Base-by-base conservation (phyloP, 2,113 vertebrate species). In the Acrocephalus kingi region DNA sequence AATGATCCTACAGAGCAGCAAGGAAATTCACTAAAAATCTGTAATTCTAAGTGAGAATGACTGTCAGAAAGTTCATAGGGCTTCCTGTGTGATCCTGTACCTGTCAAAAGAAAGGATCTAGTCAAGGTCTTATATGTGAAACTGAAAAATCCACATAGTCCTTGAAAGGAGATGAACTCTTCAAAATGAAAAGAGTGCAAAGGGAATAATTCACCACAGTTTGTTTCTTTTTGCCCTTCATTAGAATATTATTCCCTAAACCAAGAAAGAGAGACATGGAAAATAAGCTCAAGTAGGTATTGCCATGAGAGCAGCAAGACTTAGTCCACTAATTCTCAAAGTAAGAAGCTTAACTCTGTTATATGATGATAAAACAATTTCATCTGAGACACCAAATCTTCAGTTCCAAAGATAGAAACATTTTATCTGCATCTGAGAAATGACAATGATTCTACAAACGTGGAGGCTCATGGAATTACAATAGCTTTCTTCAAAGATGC, bases 91-190 rank as follows among this genome's bases (percentile, higher is more conserved):
- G 46, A 73, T 41, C 31, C 46, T 71, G 6, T 64, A 68, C 22
- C 37, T 90, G 30, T 46, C 21, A 80, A 54, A 85, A 31, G 37
- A 93, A 75, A 83, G 66, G 45, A 81, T 46, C 56, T 67, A 41
- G 61, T 77, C 22, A 92, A 80, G 39, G 76, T 85, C 86, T 82
- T 83, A 35, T 43, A 89, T 72, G 45, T 93, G 92, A 92, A 89
- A 85, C 24, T 52, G 52, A 81, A 69, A 84, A 79, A 87, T 68
- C 28, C 46, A 83, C 2, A 1, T 43, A 45, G 68, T 63, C n/a
- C 35, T 78, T 58, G 48, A 91, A 89, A 91, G 45, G 11, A 84
- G 11, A 67, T 18, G 5, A 87, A 64, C n/a, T 64, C n/a, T 59
- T 62, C 5, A 6, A 52, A 96, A 81, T 17, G 87, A 68, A 19